Evolutionary conservation across 2,888 invertebrate genomes (phyloP).

Genomic region (Eilema caniola): DNA sequence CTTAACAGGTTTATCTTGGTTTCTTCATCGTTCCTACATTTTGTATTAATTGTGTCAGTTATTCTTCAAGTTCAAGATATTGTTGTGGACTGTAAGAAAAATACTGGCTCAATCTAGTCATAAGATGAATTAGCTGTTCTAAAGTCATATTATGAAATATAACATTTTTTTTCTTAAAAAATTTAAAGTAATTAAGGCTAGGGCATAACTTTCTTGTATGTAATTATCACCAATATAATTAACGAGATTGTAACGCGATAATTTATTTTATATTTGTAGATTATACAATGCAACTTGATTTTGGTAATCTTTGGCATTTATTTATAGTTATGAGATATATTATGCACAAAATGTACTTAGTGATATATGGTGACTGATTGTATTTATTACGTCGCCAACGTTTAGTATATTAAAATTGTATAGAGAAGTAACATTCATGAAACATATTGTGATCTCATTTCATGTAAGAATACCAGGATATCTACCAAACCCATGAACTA

Average conservation of each 20-base stretch:
- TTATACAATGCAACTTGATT: constrained; percentile 69
- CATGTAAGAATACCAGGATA: constrained; percentile 70
- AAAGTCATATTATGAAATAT: constrained; percentile 71
- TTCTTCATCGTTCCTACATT: constrained; percentile 81
- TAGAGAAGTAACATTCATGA: constrained; percentile 69
- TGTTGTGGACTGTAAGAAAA: constrained; percentile 72
- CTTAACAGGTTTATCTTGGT: constrained; percentile 61
- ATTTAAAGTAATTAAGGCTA: constrained; percentile 75
- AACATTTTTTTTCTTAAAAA: constrained; percentile 73
- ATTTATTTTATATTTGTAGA: constrained; percentile 68
- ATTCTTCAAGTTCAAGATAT: constrained; percentile 74
- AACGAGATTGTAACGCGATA: constrained; percentile 68
- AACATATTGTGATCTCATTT: constrained; percentile 80
- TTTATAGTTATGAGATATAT: constrained; percentile 70
- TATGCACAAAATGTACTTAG: constrained; percentile 86
- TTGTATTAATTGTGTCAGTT: constrained; percentile 83
- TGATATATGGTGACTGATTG: constrained; percentile 65
- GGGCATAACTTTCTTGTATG: constrained; percentile 69
- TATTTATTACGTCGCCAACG: constrained; percentile 62
- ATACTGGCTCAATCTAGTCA: constrained; percentile 87
- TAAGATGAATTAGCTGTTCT: constrained; percentile 85
- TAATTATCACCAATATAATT: constrained; percentile 65
- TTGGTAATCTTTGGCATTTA: constrained; percentile 77
- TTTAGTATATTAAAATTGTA: constrained; percentile 67
- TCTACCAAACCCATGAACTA: constrained; percentile 62